phyloP scores from a whole-genome alignment of 2,888 invertebrate species.

The Shargacucullia verbasci region DNA sequence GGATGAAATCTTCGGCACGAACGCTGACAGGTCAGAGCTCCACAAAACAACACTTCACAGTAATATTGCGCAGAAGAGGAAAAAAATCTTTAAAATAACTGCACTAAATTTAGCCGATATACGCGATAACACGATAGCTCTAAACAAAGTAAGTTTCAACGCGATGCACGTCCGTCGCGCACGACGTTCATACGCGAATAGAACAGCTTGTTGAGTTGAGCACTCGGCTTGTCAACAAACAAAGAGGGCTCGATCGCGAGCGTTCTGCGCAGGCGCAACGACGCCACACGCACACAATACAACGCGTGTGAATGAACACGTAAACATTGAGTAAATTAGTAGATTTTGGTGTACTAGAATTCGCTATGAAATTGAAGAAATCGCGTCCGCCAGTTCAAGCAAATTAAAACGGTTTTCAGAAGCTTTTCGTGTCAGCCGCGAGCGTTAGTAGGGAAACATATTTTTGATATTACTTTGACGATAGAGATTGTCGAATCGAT shows the following conservation, averaged over 20 bases:
- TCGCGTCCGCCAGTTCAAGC: conserved; percentile 9
- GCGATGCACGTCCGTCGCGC: conserved; percentile 68
- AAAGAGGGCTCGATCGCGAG: conserved; percentile 82
- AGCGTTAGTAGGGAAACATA: neutral
- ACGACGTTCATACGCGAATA: conserved; percentile 73
- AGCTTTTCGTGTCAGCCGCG: conserved; percentile 6
- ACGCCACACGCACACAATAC: conserved; percentile 74
- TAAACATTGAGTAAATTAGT: conserved; percentile 73
- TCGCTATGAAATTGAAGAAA: conserved; percentile 35
- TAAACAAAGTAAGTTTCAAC: conserved; percentile 62
- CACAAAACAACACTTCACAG: conserved; percentile 76
- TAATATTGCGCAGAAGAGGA: conserved; percentile 73
- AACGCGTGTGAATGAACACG: conserved; percentile 83
- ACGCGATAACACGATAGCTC: conserved; percentile 73
- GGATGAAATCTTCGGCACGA: conserved; percentile 69
- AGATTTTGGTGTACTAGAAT: conserved; percentile 47
- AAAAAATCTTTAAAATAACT: conserved; percentile 69
- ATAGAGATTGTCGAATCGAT: conserved; percentile 5
- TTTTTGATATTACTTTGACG: conserved; percentile 1
- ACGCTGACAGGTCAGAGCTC: conserved; percentile 61
- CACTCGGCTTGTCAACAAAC: conserved; percentile 86
- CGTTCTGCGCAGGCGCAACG: conserved; percentile 79
- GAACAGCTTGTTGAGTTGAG: conserved; percentile 68
- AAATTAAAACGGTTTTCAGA: conserved; percentile 28
- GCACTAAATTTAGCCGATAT: conserved; percentile 81